Evolutionary conservation across 2,888 invertebrate genomes (phyloP).

Genomic region (Mythimna ferrago): DNA sequence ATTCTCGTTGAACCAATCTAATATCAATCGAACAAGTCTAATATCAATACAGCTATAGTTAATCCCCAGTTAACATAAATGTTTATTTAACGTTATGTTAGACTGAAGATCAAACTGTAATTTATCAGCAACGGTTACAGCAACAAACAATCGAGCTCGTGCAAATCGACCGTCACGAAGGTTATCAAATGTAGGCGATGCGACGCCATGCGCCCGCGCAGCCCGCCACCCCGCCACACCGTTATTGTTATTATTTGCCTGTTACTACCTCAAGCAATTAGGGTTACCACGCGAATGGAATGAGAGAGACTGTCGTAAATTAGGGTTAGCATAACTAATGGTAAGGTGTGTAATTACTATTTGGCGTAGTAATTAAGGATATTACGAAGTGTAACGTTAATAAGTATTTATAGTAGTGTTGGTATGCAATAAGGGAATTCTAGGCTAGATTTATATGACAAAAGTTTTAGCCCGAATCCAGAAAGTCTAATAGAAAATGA

Average conservation of each 20-base stretch:
- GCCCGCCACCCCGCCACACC: slow-evolving; percentile 63
- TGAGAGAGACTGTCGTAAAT: slow-evolving; percentile 22
- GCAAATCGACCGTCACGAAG: slow-evolving; percentile 69
- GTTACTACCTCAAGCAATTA: slow-evolving; percentile 59
- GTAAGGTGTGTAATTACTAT: slow-evolving; percentile 1
- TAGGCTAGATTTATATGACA: background rate
- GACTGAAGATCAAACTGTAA: slow-evolving; percentile 15
- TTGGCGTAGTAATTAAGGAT: slow-evolving; percentile 9
- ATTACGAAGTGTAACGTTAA: slow-evolving; percentile 6
- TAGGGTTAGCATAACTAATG: background rate
- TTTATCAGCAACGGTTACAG: slow-evolving; percentile 44
- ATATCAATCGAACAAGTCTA: too few relatives aligned
- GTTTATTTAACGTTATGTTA: too few relatives aligned
- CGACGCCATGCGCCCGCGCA: slow-evolving; percentile 54
- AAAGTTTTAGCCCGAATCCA: background rate
- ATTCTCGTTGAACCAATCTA: background rate
- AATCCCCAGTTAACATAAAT: too few relatives aligned
- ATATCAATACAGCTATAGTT: background rate
- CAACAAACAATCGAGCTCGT: slow-evolving; percentile 52
- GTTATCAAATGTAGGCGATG: slow-evolving; percentile 72
- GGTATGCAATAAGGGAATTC: background rate
- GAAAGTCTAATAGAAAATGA: too few relatives aligned
- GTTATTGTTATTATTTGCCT: slow-evolving; percentile 77
- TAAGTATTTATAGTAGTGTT: background rate
- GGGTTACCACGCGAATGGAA: slow-evolving; percentile 40